Percentiles rank a stretch among this genome's conserved stretches.
These are phyloP conservation scores for Drosophila peninsularis DNA, from an alignment of 2,888 invertebrate genomes.

Conservation along the genomic window DNA sequence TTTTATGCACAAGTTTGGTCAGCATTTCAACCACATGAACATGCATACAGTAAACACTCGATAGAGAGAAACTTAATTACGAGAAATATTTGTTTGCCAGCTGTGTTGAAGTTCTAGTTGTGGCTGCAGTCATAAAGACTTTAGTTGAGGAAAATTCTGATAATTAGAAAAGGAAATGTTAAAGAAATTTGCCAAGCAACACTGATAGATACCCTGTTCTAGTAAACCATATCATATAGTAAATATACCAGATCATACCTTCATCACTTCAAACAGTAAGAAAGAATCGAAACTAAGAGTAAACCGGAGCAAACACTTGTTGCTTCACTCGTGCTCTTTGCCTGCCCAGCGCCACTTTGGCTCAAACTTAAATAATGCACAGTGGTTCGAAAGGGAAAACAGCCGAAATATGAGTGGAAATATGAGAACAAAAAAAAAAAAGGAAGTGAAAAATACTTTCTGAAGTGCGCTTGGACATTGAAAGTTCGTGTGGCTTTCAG, in stretches of 20 bases:
- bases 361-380: constrained; percentile 30
- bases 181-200: background rate
- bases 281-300: constrained; percentile 20
- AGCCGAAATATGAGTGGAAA: constrained; percentile 47
- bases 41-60: background rate
- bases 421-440: constrained; percentile 11
- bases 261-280: background rate
- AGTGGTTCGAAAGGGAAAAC: background rate
- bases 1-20: constrained; percentile 36
- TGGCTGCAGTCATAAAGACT: background rate
- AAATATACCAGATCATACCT: background rate
- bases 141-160: background rate
- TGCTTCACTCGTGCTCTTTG: constrained; percentile 17
- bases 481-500: constrained; percentile 69
- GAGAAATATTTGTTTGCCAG: background rate
- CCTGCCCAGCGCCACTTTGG: constrained; percentile 32
- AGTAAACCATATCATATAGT: no score
- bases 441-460: constrained; percentile 61
- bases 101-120: background rate
- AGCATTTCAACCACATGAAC: constrained; percentile 17
- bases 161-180: background rate
- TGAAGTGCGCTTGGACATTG: constrained; percentile 65
- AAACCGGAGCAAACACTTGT: constrained; percentile 17
- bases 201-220: background rate
- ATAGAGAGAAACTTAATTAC: constrained; percentile 1